A percentile compares a stretch with the other conserved stretches of the same genome.
These are phyloP conservation scores for Sclerodermus sp. DNA, from an alignment of 2,888 invertebrate genomes.

Conservation along the genomic window DNA sequence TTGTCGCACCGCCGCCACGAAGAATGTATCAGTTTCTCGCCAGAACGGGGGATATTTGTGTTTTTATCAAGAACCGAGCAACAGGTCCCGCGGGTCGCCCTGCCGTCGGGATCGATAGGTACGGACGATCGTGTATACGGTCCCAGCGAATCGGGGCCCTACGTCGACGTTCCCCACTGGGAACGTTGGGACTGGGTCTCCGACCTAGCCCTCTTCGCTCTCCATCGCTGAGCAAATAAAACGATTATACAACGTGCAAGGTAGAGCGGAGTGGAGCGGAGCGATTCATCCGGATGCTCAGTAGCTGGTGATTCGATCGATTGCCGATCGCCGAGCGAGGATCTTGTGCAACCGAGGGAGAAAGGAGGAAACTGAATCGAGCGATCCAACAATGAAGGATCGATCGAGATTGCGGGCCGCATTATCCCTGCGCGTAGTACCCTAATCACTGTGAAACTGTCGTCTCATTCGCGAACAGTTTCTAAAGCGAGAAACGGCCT, in stretches of 20 bases:
- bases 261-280: neutral
- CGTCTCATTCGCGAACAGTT: conserved; percentile 42
- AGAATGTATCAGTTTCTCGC: too few species aligned
- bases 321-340: conserved; percentile 18
- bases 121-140: too few species aligned
- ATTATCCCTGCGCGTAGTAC: neutral
- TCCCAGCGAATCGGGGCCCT: too few species aligned
- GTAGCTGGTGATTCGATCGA: neutral
- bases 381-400: conserved; percentile 15
- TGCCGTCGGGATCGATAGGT: too few species aligned
- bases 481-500: conserved; percentile 29
- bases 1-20: too few species aligned
- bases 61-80: too few species aligned
- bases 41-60: too few species aligned
- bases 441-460: conserved; percentile 43
- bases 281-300: neutral
- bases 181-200: too few species aligned
- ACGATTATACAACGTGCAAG: neutral
- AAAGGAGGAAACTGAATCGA: conserved; percentile 51
- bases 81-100: too few species aligned
- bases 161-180: too few species aligned
- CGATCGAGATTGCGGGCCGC: conserved; percentile 20
- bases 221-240: too few species aligned
- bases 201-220: too few species aligned
- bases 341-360: conserved; percentile 45